Evolutionary conservation across 2,888 invertebrate species (phyloP).

Genomic region (Agrotis puta): DNA sequence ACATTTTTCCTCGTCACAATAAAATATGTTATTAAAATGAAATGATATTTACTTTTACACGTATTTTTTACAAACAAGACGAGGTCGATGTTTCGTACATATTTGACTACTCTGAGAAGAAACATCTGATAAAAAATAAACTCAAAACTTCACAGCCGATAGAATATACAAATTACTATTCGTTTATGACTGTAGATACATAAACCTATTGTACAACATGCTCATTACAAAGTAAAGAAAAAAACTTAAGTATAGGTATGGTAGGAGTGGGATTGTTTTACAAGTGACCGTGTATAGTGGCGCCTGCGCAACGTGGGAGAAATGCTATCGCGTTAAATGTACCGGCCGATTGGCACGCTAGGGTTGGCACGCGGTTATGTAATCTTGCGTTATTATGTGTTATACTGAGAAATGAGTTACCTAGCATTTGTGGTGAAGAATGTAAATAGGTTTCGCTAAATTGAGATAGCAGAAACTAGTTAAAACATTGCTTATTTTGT

Average conservation of each 20-base stretch:
- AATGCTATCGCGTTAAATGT: constrained; percentile 61
- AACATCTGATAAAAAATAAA: too few species aligned
- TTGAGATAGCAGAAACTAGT: not conserved
- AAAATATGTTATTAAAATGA: not conserved
- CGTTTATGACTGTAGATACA: not conserved
- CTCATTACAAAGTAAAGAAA: constrained; percentile 23
- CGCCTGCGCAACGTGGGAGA: constrained; percentile 61
- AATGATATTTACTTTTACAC: too few species aligned
- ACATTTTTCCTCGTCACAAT: not conserved
- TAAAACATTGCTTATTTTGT: too few species aligned
- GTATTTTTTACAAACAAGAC: too few species aligned
- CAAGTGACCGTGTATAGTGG: constrained; percentile 52
- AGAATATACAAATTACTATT: not conserved
- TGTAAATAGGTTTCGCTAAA: not conserved
- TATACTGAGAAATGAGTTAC: constrained; percentile 17
- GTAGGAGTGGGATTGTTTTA: constrained; percentile 52
- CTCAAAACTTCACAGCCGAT: too few species aligned
- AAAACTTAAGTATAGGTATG: constrained; percentile 8
- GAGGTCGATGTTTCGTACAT: not conserved
- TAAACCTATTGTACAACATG: not conserved
- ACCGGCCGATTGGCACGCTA: constrained; percentile 58
- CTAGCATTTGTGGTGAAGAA: not conserved
- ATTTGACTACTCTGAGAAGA: not conserved
- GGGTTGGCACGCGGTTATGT: constrained; percentile 48
- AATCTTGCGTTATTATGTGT: constrained; percentile 15